Base-by-base conservation (phyloP, 2,797 vertebrate genomes). In the Lateolabrax maculatus region DNA sequence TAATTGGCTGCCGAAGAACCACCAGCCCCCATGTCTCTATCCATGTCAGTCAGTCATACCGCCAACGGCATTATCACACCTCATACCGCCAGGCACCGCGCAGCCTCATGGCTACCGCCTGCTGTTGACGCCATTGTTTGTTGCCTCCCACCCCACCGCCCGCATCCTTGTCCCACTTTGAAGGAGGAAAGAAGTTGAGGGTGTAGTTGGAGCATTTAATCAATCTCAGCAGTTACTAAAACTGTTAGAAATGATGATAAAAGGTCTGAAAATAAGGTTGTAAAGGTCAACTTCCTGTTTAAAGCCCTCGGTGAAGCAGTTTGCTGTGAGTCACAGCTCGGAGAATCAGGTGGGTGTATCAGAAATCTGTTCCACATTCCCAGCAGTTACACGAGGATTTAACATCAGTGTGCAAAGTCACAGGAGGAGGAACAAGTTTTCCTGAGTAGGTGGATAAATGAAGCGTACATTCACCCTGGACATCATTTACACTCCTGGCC, bases 341-440 rank as follows among this genome's bases (percentile, higher is more conserved):
- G 36, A 46, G 41, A 6, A 4, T 7, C 9, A 5, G n/a, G 36
- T 13, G 55, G 36, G 36, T 27, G 74, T 62, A 53, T 52, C 72
- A 48, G n/a, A 46, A 46, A 72, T 29, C 27, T 46, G 73, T 15
- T 68, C 46, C 71, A 67, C 60, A 19, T 74, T 80, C 78, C 58
- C 75, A n/a, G 71, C 70, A 75, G 66, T 43, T 13, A 18, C 2
- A 36, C 9, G 2, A 84, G 67, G 41, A 78, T 76, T 80, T 80
- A 52, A 58, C 76, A 57, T 19, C 19, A 11, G 16, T 0, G 44
- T 0, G 73, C 0, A 2, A 81, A 77, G 62, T 63, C 25, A n/a
- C 39, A 58, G 60, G 60, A 77, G 57, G 52, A 60, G 74, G 68
- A 13, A 7, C 36, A n/a, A 7, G 52, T 37, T 71, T 75, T 34